Evolutionary conservation across 1,140 invertebrate species (phyloP).

Genomic region (Stegodyphus mimosarum): DNA sequence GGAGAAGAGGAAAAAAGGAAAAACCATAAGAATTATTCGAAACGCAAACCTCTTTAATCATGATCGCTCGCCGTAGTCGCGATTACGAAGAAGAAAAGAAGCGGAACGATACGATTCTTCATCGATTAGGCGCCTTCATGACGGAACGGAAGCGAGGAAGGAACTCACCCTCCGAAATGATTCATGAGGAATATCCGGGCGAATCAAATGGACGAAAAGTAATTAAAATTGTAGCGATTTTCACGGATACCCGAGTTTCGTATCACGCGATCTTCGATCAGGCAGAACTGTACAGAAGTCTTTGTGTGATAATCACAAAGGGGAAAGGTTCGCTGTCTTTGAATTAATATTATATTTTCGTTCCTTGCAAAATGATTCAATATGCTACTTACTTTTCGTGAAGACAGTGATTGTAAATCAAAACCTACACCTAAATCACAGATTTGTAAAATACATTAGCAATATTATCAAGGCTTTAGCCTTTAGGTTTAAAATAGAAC

Average conservation of each 20-base stretch:
- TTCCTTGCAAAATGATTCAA: background rate
- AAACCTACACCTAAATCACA: background rate
- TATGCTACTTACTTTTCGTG: background rate
- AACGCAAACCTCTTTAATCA: conserved; percentile 23
- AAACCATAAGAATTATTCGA: conserved; percentile 3
- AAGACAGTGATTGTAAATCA: background rate
- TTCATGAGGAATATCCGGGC: conserved; percentile 51
- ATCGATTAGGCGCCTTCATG: conserved; percentile 39
- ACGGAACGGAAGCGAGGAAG: conserved; percentile 44
- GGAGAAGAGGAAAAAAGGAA: background rate
- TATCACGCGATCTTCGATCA: conserved; percentile 52
- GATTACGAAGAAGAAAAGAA: conserved; percentile 26
- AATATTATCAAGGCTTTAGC: too few species aligned
- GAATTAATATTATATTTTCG: background rate
- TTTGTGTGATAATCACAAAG: too few species aligned
- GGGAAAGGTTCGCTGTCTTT: too few species aligned
- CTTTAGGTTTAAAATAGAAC: too few species aligned
- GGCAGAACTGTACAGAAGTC: background rate
- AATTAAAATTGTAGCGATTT: conserved; percentile 60
- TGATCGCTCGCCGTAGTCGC: background rate
- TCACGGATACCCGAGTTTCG: conserved; percentile 40
- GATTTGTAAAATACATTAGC: too few species aligned
- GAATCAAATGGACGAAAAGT: conserved; percentile 61
- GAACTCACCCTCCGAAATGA: conserved; percentile 29
- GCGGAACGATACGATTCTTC: conserved; percentile 30